Evolutionary conservation across 2,797 vertebrate species (phyloP).

Genomic region (Cyclura pinguis): DNA sequence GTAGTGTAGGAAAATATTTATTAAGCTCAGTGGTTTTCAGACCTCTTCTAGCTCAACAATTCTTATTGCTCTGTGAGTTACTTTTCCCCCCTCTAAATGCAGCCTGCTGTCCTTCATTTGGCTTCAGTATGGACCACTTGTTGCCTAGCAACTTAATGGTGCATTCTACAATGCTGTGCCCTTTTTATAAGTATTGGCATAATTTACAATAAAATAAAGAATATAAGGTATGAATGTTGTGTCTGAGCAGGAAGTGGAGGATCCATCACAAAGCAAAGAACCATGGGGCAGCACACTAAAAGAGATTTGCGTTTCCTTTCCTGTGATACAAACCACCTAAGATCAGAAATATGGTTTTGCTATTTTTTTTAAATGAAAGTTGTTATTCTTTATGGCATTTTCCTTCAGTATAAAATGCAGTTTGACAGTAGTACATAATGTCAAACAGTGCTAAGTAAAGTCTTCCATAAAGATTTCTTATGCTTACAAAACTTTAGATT

Average conservation of each 20-base stretch:
- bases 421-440: neutral
- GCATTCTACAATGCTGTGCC: conserved; percentile 52
- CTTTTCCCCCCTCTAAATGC: neutral
- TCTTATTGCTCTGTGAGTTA: neutral
- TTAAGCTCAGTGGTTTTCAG: neutral
- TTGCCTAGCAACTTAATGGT: conserved; percentile 65
- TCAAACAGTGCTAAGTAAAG: no score
- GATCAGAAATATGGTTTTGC: neutral
- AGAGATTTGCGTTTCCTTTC: neutral
- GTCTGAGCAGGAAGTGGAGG: neutral
- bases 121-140: conserved; percentile 30
- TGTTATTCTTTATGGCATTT: conserved; percentile 1
- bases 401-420: neutral
- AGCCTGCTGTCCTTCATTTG: conserved; percentile 26
- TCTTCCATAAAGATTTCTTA: no score
- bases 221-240: conserved; percentile 16
- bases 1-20: neutral
- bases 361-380: neutral
- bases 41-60: neutral
- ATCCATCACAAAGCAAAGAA: neutral
- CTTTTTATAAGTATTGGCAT: conserved; percentile 53
- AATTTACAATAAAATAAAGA: conserved; percentile 31
- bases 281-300: neutral
- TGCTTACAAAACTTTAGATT: no score
- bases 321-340: neutral